A percentile compares a stretch with the other conserved stretches of the same genome.
These are phyloP conservation scores for Erannis defoliaria DNA, from an alignment of 2,888 invertebrate genomes.

Conservation along the genomic window DNA sequence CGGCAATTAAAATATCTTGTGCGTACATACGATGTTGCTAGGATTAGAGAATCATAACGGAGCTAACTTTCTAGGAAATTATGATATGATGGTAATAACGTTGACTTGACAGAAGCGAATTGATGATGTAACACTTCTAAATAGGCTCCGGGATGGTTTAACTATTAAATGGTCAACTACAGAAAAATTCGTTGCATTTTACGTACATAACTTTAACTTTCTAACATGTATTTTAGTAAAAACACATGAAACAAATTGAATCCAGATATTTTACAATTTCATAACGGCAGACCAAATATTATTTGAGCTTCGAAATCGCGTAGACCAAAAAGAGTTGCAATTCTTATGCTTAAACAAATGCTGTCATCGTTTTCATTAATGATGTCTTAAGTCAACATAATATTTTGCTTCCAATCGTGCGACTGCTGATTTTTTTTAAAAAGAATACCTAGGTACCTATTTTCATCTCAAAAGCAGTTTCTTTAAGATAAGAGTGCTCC, in stretches of 20 bases:
- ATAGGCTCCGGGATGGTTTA: slow-evolving; percentile 9
- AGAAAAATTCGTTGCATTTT: neutral
- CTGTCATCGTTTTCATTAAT: neutral
- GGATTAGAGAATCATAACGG: slow-evolving; percentile 52
- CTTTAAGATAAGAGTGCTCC: too few species aligned
- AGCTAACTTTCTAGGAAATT: slow-evolving; percentile 46
- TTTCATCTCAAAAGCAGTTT: too few species aligned
- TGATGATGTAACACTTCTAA: slow-evolving; percentile 9
- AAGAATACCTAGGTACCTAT: too few species aligned
- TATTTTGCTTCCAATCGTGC: too few species aligned
- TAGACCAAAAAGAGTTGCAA: too few species aligned
- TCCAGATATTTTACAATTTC: neutral
- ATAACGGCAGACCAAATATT: neutral
- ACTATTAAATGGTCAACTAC: slow-evolving; percentile 23
- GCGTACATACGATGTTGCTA: slow-evolving; percentile 58
- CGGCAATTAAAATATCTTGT: slow-evolving; percentile 77
- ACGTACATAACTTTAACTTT: neutral
- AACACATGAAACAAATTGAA: too few species aligned
- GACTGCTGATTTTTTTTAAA: too few species aligned
- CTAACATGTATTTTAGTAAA: too few species aligned
- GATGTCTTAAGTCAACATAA: too few species aligned
- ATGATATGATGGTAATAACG: slow-evolving; percentile 33
- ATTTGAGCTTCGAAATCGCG: neutral
- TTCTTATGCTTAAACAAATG: too few species aligned
- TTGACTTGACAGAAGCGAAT: slow-evolving; percentile 32